Conservation (phyloP, 53 echinoderm and acorn worm genomes). For the Luidia sarsii region DNA sequence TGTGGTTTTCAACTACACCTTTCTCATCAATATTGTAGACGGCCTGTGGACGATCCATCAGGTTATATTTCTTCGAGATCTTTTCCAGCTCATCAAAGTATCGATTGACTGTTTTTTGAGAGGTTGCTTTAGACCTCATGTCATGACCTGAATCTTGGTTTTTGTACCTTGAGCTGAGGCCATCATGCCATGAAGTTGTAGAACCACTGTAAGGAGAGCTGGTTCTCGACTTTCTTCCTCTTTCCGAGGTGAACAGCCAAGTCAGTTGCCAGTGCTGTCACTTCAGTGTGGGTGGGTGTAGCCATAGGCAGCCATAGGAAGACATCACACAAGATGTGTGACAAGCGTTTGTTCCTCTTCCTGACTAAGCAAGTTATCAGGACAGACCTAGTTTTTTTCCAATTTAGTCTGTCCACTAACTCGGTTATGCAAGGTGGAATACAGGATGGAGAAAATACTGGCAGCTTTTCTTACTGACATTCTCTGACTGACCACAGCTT, state of each 20-base stretch:
- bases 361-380: conserved; percentile 5
- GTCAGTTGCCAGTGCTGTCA: conserved; percentile 21
- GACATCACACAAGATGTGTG: conserved; percentile 20
- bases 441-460: conserved; percentile 19
- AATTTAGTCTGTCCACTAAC: conserved; percentile 12
- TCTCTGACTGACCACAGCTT: conserved; percentile 18
- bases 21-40: conserved; percentile 49
- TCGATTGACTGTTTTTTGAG: conserved; percentile 5
- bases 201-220: conserved; percentile 36
- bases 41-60: not conserved
- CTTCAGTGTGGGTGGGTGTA: conserved; percentile 31
- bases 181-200: conserved; percentile 20
- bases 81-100: conserved; percentile 42
- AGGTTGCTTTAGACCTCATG: conserved; percentile 34
- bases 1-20: conserved; percentile 19
- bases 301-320: conserved; percentile 15
- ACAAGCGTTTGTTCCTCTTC: conserved; percentile 12
- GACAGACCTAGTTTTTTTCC: conserved; percentile 17
- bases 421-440: conserved; percentile 17
- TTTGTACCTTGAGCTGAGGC: conserved; percentile 44
- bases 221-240: not conserved
- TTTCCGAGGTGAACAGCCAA: conserved; percentile 33
- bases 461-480: conserved; percentile 4
- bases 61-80: conserved; percentile 2
- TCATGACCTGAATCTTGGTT: conserved; percentile 12